Base-by-base conservation (phyloP, 2,888 invertebrate species). In the Lagria hirta region DNA sequence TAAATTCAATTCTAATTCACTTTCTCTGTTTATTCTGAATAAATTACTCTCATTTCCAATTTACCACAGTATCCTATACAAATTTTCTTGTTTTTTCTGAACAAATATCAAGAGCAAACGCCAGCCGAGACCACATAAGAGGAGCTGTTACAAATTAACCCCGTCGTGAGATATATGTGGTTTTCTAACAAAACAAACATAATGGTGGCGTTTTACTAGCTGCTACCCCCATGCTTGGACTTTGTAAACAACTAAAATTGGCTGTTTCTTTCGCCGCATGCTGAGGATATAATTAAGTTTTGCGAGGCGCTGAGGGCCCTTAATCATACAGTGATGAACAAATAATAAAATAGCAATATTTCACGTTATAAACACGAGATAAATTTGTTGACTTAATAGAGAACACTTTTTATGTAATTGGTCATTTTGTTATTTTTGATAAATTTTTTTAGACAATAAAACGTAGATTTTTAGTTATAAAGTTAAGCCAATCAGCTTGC, bases 101-200 rank as follows among this genome's bases (percentile, higher is more conserved):
- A 51, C 46, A 51, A 55, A 58, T 57, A 57, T 55, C 57, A 49
- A 55, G 52, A 58, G 57, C 51, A 49, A 43, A 44, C 43, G 35
- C 49, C 49, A 53, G 50, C 49, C 43, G 43, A 52, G 45, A 47
- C 48, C 52, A 51, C 54, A 50, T 52, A 50, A 48, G 49, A 54
- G 45, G 42, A 49, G 51, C 38, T 38, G 55, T 53, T 57, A 55
- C 57, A 58, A 61, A 61, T 61, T 61, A 60, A 55, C 49, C 54
- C 48, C 50, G 47, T 36, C 46, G 48, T 48, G 56, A 59, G 55
- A 58, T 60, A 58, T 54, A 58, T 59, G 56, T 53, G 58, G 58
- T 55, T 57, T 55, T 56, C 49, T 41, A 33, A 52, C 53, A 48
- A 51, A 58, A 57, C 53, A 55, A 54, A 49, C 47, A 55, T 46